Base-by-base conservation (phyloP, 2,113 vertebrate species). In the Lepidothrix coronata region DNA sequence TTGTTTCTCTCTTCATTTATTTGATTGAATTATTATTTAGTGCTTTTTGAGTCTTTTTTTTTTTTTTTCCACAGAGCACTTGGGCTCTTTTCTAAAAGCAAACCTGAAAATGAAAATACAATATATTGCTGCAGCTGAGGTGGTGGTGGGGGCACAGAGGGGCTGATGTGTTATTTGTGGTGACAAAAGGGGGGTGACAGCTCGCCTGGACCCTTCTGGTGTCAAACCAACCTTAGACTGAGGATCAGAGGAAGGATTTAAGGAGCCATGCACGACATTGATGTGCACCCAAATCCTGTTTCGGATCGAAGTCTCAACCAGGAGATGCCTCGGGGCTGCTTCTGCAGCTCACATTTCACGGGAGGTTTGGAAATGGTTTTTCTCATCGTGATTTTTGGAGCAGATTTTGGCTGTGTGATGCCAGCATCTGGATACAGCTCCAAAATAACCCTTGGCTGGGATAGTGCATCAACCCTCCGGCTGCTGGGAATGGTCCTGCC, bases 251-350 rank as follows among this genome's bases (percentile, higher is more conserved):
- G 27, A 23, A 39, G 67, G 61, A 27, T 62, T 73, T 68, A 51
- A 44, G 0, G 11, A 49, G 59, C 0, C 1, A 73, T 39, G 39
- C 20, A 1, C 1, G 2, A 20, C 25, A 20, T 41, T 0, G 3
- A 6, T 33, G 13, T 23, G 28, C 0, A 7, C 23, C 86, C 1
- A 3, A 23, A 39, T 39, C 74, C 41, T 4, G 0, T 39, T 54
- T 23, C 21, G 4, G 22, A 41, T 48, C 35, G 18, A 33, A 39
- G 12, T 27, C 58, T 39, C n/a, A 43, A 4, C 49, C 0, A 2
- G 21, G 46, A 23, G 35, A 8, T 25, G 12, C n/a, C 58, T 77
- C 0, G 3, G 27, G 31, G 71, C 59, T 57, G 27, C 10, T 90
- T 54, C 52, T 71, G 59, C 3, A 3, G 37, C 31, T 88, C 55